These are phyloP conservation scores for Dichetophora obliterata DNA, from an alignment of 2,888 invertebrate genomes.

Conservation along the genomic window DNA sequence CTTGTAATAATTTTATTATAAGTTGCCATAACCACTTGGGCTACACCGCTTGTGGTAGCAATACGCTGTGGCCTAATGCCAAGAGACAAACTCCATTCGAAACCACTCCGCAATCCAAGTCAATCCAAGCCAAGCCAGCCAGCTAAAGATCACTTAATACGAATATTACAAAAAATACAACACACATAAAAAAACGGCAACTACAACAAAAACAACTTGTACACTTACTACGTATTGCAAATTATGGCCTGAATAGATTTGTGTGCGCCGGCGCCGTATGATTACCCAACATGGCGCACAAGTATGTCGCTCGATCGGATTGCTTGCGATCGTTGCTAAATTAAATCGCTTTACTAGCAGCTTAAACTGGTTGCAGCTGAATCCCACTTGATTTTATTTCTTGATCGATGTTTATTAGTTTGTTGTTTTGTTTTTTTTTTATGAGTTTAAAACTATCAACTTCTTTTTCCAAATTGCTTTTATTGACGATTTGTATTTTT, in stretches of 20 bases:
- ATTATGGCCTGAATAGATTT: slow-evolving; percentile 38
- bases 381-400: slow-evolving; percentile 18
- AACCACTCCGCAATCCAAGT: background rate
- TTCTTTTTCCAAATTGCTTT: too few species aligned
- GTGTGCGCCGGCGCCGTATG: slow-evolving; percentile 41
- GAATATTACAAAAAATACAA: background rate
- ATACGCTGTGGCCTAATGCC: background rate
- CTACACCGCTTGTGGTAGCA: background rate
- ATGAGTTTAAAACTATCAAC: background rate
- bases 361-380: slow-evolving; percentile 30
- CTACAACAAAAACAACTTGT: background rate
- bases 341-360: slow-evolving; percentile 36
- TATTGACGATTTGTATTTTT: background rate
- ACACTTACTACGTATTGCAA: slow-evolving; percentile 18
- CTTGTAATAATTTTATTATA: slow-evolving; percentile 26
- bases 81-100: background rate
- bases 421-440: background rate
- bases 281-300: slow-evolving; percentile 42
- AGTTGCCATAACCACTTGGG: background rate
- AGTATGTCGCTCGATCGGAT: slow-evolving; percentile 32
- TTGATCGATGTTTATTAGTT: background rate
- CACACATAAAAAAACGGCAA: background rate
- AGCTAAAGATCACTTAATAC: background rate
- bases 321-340: slow-evolving; percentile 27
- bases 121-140: background rate